Percentiles rank a stretch among this genome's conserved stretches.
phyloP scores from a whole-genome alignment of 2,888 invertebrate genomes.

The Priocnemis perturbator region DNA sequence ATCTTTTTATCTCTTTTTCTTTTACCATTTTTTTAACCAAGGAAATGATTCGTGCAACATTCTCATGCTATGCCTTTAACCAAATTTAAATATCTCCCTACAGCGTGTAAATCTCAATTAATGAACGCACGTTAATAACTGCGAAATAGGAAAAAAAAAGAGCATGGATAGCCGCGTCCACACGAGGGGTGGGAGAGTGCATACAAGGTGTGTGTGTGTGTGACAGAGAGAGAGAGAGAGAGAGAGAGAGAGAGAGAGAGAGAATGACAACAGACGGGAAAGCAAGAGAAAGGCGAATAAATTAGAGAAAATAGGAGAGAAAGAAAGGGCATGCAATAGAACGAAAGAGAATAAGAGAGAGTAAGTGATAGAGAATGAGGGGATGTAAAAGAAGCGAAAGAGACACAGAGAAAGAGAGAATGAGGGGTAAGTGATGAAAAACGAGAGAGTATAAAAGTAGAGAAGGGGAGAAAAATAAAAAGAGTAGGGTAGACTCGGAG shows the following conservation, averaged over 20 bases:
- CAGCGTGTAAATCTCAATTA: slow-evolving; percentile 26
- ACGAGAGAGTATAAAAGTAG: too few species aligned
- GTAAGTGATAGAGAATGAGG: slow-evolving; percentile 18
- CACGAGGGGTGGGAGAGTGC: background rate
- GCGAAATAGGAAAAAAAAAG: slow-evolving; percentile 40
- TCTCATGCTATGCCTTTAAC: background rate
- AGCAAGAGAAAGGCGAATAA: too few species aligned
- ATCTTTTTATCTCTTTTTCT: background rate
- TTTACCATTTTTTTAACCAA: background rate
- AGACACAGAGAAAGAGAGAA: background rate
- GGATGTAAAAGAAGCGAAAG: background rate
- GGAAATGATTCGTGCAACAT: background rate
- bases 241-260: slow-evolving; percentile 12
- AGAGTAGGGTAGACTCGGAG: slow-evolving; percentile 13
- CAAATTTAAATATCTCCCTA: background rate
- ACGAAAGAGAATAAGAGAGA: background rate
- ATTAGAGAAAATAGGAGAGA: too few species aligned
- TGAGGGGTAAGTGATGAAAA: too few species aligned
- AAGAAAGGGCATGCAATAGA: too few species aligned
- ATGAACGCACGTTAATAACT: slow-evolving; percentile 48
- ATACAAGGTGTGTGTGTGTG: too few species aligned
- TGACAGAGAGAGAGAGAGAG: background rate
- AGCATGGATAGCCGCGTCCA: slow-evolving; percentile 30
- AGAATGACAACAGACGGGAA: background rate
- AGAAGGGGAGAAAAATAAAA: slow-evolving; percentile 23